A percentile compares a stretch with the other conserved stretches of the same genome.
Evolutionary conservation across 2,113 vertebrate species (phyloP).

Genomic region (Rhombomys opimus): DNA sequence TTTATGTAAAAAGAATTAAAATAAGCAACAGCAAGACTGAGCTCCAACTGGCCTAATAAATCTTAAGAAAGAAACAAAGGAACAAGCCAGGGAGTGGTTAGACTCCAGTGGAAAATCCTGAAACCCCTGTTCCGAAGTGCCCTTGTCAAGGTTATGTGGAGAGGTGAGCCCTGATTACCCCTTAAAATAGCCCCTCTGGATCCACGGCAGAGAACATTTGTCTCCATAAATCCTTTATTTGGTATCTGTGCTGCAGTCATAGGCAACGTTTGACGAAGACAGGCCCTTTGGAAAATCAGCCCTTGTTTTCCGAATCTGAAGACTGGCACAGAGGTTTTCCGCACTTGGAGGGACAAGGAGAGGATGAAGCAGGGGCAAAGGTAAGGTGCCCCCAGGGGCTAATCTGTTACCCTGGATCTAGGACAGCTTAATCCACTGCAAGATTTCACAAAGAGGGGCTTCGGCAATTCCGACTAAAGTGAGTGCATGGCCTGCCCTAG

Average conservation of each 20-base stretch:
- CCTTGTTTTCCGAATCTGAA: slow-evolving; percentile 26
- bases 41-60: slow-evolving; percentile 14
- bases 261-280: slow-evolving; percentile 56
- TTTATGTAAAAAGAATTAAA: slow-evolving; percentile 58
- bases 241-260: slow-evolving; percentile 50
- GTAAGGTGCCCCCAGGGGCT: neutral
- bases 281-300: neutral
- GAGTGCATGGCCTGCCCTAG: neutral
- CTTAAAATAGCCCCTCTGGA: neutral
- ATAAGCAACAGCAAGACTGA: slow-evolving; percentile 70
- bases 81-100: slow-evolving; percentile 20
- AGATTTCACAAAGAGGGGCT: neutral
- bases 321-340: neutral
- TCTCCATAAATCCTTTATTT: slow-evolving; percentile 36
- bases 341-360: neutral
- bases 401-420: neutral
- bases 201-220: slow-evolving; percentile 42
- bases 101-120: neutral
- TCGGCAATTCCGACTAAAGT: neutral
- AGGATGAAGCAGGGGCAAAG: neutral
- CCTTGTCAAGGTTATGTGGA: slow-evolving; percentile 52
- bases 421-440: neutral
- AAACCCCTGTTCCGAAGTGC: slow-evolving; percentile 20
- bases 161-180: slow-evolving; percentile 14
- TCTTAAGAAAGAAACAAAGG: slow-evolving; percentile 46